A percentile compares a stretch with the other conserved stretches of the same genome.
Conservation (phyloP, 2,797 vertebrate species). For the Poecilia picta region DNA sequence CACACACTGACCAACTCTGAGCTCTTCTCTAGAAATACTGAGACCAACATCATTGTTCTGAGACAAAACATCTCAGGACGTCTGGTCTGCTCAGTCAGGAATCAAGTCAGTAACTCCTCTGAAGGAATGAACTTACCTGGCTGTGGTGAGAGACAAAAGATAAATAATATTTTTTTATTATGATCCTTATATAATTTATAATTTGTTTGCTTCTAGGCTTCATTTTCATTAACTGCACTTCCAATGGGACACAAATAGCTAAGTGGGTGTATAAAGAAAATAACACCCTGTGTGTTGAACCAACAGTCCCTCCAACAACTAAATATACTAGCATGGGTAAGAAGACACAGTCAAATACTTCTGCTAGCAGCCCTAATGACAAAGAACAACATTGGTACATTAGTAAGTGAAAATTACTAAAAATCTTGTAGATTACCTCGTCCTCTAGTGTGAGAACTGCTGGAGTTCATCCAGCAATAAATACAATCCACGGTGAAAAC, state of each 20-base stretch:
- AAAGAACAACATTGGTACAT: neutral
- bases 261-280: conserved; percentile 6
- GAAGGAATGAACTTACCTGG: rapidly evolving
- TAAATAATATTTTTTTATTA: neutral
- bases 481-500: neutral
- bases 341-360: conserved; percentile 26
- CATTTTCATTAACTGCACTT: neutral
- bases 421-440: rapidly evolving
- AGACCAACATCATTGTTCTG: conserved; percentile 45
- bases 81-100: conserved; percentile 2
- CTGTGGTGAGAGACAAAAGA: conserved; percentile 55
- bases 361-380: conserved; percentile 12
- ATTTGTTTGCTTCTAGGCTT: neutral
- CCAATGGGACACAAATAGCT: neutral
- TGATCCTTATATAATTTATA: neutral
- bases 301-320: conserved; percentile 2
- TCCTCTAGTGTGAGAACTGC: neutral
- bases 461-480: neutral
- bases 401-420: conserved; percentile 48
- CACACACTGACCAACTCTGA: neutral
- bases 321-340: conserved; percentile 23
- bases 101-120: neutral
- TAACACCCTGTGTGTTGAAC: conserved; percentile 34
- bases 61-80: conserved; percentile 33
- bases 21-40: conserved; percentile 27